phyloP scores from a whole-genome alignment of 2,113 vertebrate genomes.

The Scopus umbretta region DNA sequence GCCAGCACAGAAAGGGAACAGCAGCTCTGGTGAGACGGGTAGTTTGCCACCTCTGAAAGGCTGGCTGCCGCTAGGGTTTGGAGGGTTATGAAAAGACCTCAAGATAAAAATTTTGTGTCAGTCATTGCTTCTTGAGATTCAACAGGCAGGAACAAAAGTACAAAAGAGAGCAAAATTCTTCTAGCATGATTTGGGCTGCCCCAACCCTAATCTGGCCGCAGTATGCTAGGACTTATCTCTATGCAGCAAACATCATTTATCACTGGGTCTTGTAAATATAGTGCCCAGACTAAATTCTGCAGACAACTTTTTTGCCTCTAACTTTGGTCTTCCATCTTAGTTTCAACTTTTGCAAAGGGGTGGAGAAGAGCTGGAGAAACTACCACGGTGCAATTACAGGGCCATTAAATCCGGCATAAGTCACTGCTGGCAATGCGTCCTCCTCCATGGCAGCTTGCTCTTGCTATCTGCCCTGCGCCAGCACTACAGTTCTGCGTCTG shows the following conservation, averaged over 20 bases:
- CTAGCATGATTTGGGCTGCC: rapidly evolving
- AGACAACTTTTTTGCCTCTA: neutral
- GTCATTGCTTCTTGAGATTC: neutral
- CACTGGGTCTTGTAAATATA: neutral
- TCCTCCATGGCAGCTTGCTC: neutral
- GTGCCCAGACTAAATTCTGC: neutral
- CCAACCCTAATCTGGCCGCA: neutral
- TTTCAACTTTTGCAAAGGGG: neutral
- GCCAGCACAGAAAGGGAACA: neutral
- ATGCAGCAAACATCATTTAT: neutral
- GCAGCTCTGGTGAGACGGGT: neutral
- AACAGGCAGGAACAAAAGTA: neutral
- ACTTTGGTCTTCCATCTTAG: neutral
- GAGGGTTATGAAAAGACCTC: neutral
- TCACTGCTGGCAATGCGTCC: neutral
- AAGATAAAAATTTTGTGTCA: neutral
- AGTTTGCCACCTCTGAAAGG: neutral
- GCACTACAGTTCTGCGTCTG: neutral
- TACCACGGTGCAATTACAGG: neutral
- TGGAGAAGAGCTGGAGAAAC: neutral
- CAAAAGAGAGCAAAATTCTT: neutral
- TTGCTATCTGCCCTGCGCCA: neutral
- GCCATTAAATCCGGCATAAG: neutral
- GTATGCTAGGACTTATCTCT: neutral
- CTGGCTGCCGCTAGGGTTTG: neutral